Evolutionary conservation across 2,113 vertebrate species (phyloP).

Genomic region (Mirounga angustirostris): DNA sequence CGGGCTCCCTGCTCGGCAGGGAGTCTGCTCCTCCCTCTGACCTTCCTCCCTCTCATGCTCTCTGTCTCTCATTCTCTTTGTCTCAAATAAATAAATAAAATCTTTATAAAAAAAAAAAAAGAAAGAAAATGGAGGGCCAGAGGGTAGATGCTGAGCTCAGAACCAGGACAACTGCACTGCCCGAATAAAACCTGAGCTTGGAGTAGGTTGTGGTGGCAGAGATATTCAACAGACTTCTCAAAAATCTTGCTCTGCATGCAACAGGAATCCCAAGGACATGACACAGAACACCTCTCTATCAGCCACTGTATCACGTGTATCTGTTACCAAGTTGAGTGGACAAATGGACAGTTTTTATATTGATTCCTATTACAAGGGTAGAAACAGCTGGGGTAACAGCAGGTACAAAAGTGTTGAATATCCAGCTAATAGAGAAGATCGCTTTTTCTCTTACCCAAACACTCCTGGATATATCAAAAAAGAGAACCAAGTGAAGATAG

Average conservation of each 20-base stretch:
- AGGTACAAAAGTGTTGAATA: no score
- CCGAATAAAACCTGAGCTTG: background rate
- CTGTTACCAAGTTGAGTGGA: background rate
- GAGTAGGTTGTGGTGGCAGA: background rate
- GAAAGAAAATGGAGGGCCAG: background rate
- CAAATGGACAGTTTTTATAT: background rate
- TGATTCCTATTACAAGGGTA: background rate
- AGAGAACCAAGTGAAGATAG: background rate
- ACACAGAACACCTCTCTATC: background rate
- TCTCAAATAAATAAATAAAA: no score
- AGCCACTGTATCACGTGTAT: background rate
- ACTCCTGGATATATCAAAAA: background rate
- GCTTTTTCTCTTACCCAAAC: background rate
- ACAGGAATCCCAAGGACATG: background rate
- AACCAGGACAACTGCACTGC: background rate
- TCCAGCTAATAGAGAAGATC: background rate
- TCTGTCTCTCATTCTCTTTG: no score
- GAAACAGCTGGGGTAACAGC: background rate
- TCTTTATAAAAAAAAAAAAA: no score
- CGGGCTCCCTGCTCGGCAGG: no score
- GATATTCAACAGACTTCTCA: background rate
- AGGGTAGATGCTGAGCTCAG: rapidly evolving
- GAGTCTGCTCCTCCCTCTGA: no score
- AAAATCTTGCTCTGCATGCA: background rate
- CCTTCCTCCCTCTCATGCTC: no score